These are phyloP conservation scores for Coryphaenoides rupestris DNA, from an alignment of 2,113 vertebrate species.

Conservation along the genomic window DNA sequence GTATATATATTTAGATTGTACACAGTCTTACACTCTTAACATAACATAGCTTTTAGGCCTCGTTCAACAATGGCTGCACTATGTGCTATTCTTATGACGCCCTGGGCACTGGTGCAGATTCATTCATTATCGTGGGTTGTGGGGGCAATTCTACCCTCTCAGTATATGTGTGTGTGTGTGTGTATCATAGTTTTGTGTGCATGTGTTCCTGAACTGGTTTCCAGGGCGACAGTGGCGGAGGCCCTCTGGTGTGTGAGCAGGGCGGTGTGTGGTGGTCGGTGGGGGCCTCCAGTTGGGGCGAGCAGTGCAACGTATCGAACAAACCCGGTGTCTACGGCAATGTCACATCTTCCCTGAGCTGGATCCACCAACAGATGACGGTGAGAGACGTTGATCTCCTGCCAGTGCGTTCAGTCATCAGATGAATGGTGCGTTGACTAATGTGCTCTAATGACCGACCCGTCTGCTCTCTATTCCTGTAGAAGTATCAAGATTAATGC, in stretches of 20 bases:
- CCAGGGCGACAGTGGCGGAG: constrained; percentile 81
- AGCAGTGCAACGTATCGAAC: constrained; percentile 64
- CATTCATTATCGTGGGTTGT: constrained; percentile 5
- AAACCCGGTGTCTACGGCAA: constrained; percentile 82
- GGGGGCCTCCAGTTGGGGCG: constrained; percentile 81
- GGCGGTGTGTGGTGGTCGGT: constrained; percentile 80
- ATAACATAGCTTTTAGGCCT: no score
- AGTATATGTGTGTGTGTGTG: not conserved
- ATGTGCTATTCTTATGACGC: constrained; percentile 9
- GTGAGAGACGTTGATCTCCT: constrained; percentile 61
- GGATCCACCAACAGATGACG: constrained; percentile 85
- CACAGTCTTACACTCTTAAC: no score
- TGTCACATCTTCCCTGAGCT: constrained; percentile 75
- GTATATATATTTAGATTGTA: no score
- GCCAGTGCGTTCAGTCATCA: no score
- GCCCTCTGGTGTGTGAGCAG: constrained; percentile 75
- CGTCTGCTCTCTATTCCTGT: no score
- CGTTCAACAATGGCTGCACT: constrained; percentile 28
- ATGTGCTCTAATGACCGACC: no score
- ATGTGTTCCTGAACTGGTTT: constrained; percentile 12
- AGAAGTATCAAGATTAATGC: constrained; percentile 47
- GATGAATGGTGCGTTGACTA: no score
- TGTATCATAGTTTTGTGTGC: not conserved
- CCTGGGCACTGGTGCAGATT: not conserved
- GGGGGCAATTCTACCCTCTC: constrained; percentile 9